These are phyloP conservation scores for Eurytoma adleriae DNA, from an alignment of 2,888 invertebrate species.

Conservation along the genomic window DNA sequence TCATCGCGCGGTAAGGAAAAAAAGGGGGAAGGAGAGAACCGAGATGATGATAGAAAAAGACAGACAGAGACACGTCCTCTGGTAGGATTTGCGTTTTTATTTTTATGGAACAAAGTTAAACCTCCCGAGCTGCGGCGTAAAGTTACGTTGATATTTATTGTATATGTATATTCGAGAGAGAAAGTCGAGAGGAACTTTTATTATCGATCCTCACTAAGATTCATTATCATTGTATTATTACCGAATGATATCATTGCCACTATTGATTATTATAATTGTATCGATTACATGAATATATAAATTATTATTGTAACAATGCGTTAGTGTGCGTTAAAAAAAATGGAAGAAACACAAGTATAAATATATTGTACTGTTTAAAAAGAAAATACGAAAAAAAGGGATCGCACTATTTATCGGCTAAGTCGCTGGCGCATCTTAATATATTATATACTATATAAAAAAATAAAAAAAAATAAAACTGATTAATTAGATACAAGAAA, in stretches of 20 bases:
- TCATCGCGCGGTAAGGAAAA: background rate
- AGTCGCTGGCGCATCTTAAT: slow-evolving; percentile 52
- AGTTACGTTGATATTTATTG: slow-evolving; percentile 44
- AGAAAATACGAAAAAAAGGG: slow-evolving; percentile 39
- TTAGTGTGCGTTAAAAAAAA: slow-evolving; percentile 36
- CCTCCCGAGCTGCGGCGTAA: slow-evolving; percentile 24
- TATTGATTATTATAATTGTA: slow-evolving; percentile 50
- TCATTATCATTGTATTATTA: slow-evolving; percentile 39
- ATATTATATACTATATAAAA: slow-evolving; percentile 41
- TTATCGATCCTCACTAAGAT: slow-evolving; percentile 34
- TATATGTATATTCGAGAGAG: slow-evolving; percentile 39
- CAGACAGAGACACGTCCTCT: slow-evolving; percentile 65
- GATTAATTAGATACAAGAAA: slow-evolving; percentile 35
- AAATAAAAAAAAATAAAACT: slow-evolving; percentile 56
- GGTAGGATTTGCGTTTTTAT: slow-evolving; percentile 65
- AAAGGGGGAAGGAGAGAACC: background rate
- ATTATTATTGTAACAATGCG: slow-evolving; percentile 54
- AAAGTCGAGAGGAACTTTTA: slow-evolving; percentile 35
- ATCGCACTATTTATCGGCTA: slow-evolving; percentile 50
- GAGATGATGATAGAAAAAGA: background rate
- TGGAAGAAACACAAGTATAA: slow-evolving; percentile 30
- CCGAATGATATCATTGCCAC: slow-evolving; percentile 50
- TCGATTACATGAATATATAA: slow-evolving; percentile 49
- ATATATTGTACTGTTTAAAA: slow-evolving; percentile 50
- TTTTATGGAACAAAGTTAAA: slow-evolving; percentile 43